Evolutionary conservation across 2,113 vertebrate species (phyloP).

Genomic region (Lamprotornis superbus): DNA sequence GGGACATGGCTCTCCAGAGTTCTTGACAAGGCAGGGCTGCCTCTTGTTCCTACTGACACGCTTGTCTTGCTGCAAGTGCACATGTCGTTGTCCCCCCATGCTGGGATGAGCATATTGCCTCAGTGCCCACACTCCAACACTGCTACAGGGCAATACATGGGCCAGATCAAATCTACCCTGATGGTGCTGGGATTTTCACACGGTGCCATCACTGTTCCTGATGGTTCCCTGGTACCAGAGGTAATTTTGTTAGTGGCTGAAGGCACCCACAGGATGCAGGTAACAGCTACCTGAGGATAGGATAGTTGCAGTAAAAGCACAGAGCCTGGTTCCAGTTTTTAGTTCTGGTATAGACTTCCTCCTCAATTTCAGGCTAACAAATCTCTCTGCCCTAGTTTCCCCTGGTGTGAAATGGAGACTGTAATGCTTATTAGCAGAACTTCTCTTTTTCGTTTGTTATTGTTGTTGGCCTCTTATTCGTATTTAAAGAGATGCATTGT

Average conservation of each 20-base stretch:
- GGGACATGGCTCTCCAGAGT: fast-evolving
- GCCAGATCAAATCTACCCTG: background rate
- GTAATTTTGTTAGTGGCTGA: background rate
- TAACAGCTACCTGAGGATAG: background rate
- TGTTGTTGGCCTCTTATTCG: background rate
- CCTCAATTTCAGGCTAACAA: background rate
- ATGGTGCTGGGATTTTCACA: background rate
- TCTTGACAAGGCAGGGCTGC: background rate
- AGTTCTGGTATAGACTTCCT: background rate
- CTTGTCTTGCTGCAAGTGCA: fast-evolving
- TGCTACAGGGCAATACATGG: fast-evolving
- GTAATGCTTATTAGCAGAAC: background rate
- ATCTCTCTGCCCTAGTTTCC: background rate
- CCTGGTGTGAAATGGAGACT: background rate
- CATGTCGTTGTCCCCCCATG: fast-evolving
- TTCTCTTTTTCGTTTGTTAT: background rate
- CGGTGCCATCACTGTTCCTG: background rate
- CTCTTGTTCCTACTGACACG: background rate
- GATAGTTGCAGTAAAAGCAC: background rate
- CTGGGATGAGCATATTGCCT: fast-evolving
- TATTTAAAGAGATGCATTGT: background rate
- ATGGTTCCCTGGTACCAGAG: background rate
- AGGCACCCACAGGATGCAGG: background rate
- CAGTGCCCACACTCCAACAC: too few species aligned
- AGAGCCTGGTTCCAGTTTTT: background rate